Conservation (phyloP, 2,888 invertebrate species). For the Chironomus riparius region DNA sequence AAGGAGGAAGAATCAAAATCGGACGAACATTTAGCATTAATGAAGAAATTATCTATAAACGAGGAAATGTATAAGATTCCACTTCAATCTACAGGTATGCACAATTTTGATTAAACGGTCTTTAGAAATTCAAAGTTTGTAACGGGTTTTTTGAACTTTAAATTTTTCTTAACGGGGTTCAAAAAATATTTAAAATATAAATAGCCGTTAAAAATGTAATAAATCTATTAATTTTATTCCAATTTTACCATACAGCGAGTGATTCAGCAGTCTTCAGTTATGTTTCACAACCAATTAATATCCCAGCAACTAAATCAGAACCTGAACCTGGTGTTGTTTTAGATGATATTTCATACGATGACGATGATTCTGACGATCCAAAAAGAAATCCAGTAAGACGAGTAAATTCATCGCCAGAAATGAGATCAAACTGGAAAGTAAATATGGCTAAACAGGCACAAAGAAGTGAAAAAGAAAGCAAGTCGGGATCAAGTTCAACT, state of each 20-base stretch:
- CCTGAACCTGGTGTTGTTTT: conserved; percentile 47
- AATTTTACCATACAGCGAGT: background rate
- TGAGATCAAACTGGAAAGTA: conserved; percentile 80
- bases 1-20: conserved; percentile 28
- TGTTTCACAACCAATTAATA: conserved; percentile 19
- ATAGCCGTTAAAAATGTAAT: no score
- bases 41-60: background rate
- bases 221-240: no score
- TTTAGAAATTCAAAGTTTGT: no score
- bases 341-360: conserved; percentile 33
- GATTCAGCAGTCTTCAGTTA: background rate
- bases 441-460: conserved; percentile 42
- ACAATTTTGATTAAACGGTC: no score
- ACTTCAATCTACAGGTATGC: background rate
- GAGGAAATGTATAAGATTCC: background rate
- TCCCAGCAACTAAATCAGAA: background rate
- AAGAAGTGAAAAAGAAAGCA: background rate
- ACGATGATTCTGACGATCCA: conserved; percentile 40
- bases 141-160: no score
- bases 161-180: no score
- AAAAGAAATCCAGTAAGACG: conserved; percentile 72
- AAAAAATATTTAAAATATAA: no score
- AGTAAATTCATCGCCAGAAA: conserved; percentile 86
- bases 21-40: background rate
- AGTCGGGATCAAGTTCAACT: background rate